A percentile compares a stretch with the other conserved stretches of the same genome.
phyloP scores from a whole-genome alignment of 2,888 invertebrate genomes.

The Clitarchus hookeri region DNA sequence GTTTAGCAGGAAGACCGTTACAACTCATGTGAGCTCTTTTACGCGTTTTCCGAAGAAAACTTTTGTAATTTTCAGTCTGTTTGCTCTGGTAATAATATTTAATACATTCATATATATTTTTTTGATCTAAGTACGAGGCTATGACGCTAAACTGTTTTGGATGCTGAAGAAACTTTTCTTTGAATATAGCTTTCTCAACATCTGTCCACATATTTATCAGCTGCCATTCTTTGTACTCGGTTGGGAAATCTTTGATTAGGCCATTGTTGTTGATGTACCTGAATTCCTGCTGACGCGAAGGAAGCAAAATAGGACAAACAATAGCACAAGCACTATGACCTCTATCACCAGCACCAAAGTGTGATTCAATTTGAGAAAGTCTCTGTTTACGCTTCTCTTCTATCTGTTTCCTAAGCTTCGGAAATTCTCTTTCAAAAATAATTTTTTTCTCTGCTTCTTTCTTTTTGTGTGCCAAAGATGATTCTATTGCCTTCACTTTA shows the following conservation, averaged over 20 bases:
- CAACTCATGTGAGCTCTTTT: slow-evolving; percentile 6
- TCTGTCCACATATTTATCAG: not conserved
- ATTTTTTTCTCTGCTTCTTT: slow-evolving; percentile 8
- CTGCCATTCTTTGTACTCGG: not conserved
- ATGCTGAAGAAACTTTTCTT: slow-evolving; percentile 1
- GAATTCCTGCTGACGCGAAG: not conserved
- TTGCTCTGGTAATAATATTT: not conserved
- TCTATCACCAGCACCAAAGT: not conserved
- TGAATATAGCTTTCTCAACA: not conserved
- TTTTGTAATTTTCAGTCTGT: not conserved
- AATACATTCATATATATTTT: not conserved
- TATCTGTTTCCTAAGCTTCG: slow-evolving; percentile 8
- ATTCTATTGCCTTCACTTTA: not conserved
- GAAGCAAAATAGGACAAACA: not conserved
- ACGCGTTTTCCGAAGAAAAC: not conserved
- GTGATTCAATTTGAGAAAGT: not conserved
- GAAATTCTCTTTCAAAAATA: not conserved
- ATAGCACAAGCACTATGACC: not conserved
- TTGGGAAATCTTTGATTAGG: not conserved
- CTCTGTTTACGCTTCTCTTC: not conserved
- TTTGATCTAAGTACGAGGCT: not conserved
- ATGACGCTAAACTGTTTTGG: slow-evolving; percentile 1
- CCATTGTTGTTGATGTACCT: not conserved
- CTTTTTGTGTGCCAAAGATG: slow-evolving; percentile 9
- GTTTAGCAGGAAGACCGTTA: not conserved